These are phyloP conservation scores for Aricia artaxerxes DNA, from an alignment of 2,888 invertebrate genomes.

Conservation along the genomic window DNA sequence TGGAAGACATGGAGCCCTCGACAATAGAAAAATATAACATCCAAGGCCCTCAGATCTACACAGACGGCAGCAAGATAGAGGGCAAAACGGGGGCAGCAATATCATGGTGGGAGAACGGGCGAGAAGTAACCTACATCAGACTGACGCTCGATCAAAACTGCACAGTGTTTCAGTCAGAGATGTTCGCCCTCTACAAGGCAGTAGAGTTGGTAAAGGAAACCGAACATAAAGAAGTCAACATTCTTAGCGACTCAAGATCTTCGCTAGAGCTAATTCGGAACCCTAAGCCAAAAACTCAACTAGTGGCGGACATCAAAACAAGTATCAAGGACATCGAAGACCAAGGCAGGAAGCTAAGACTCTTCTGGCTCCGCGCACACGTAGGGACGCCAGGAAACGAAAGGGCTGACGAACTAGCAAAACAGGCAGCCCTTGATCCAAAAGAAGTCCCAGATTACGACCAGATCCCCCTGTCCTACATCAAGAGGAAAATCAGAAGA, in stretches of 20 bases:
- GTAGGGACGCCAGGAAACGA: neutral
- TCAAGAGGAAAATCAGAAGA: neutral
- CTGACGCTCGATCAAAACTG: neutral
- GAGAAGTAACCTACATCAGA: neutral
- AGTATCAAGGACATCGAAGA: too few relatives aligned
- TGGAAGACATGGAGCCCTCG: neutral
- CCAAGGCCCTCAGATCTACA: neutral
- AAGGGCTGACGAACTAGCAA: neutral
- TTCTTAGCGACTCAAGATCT: too few relatives aligned
- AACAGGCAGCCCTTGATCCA: neutral
- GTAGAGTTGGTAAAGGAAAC: neutral
- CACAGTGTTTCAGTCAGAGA: neutral
- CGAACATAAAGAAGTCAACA: too few relatives aligned
- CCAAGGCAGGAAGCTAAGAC: too few relatives aligned
- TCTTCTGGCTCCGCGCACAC: neutral
- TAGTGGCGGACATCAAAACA: too few relatives aligned
- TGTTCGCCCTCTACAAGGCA: neutral
- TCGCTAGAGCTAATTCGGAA: too few relatives aligned
- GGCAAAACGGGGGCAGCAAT: neutral
- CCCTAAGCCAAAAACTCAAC: too few relatives aligned
- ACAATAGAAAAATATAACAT: neutral
- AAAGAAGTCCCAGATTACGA: neutral
- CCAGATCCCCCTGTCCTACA: neutral
- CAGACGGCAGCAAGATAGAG: neutral
- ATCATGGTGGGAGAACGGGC: neutral